Evolutionary conservation across 1,140 invertebrate species (phyloP), one percentile per base, ranked within the genome.

Genomic region (Drosophila baimaii): DNA sequence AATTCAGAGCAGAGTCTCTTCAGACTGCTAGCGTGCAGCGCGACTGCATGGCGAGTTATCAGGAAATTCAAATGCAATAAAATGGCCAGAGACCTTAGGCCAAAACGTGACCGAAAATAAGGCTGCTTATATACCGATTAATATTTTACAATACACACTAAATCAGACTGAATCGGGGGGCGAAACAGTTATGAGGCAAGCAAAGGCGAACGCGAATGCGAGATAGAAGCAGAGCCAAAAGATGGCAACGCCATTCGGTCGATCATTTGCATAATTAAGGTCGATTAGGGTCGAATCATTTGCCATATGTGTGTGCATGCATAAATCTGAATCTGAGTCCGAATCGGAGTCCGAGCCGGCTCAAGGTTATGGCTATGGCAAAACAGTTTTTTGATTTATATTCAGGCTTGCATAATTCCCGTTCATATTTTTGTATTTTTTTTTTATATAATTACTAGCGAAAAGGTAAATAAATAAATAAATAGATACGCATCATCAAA

Each of bases 241-340:
- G 70, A 73, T 66, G 46, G 44, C 41, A 55, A 44, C 49, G 23
- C 21, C 39, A 51, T 43, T 58, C 59, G n/a, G 54, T 63, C 70
- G 58, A 68, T 51, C 81, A 77, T 81, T 88, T 85, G 82, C 82
- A 85, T 85, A 85, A 85, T 85, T 88, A 85, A 82, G 82, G 82
- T 86, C 82, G 83, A 85, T 88, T 85, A 88, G 79, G 83, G 79
- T 72, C 77, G 61, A 66, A 71, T 86, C 73, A 33, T 71, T 72
- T 49, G 65, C 69, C 69, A 72, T 72, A 72, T 72, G 65, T 57
- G 51, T 39, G 51, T 33, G 59, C 29, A 70, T 61, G 66, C 29
- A 59, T 64, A 61, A 73, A 75, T 70, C 76, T 78, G 65, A 73
- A 75, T 70, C 76, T 78, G 65, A 73, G 71, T 70, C 75, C 68